A percentile compares a stretch with the other conserved stretches of the same genome.
These are phyloP conservation scores for Acanthacorydalis orientalis DNA, from an alignment of 2,888 invertebrate species.

Conservation along the genomic window DNA sequence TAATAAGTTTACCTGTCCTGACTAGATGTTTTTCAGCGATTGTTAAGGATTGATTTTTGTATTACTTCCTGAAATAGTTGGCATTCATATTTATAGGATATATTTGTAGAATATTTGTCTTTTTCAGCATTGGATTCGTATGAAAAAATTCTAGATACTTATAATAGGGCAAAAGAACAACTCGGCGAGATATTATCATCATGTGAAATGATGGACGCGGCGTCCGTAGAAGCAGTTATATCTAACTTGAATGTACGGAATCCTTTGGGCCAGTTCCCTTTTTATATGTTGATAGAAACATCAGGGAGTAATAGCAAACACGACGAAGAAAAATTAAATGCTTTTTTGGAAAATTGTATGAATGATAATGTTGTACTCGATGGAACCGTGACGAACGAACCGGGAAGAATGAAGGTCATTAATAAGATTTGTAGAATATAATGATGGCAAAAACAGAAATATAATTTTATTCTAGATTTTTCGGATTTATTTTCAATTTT, in stretches of 20 bases:
- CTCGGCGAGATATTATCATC: constrained; percentile 87
- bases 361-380: constrained; percentile 53
- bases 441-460: too few species aligned
- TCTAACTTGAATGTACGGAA: constrained; percentile 41
- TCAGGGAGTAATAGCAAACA: constrained; percentile 72
- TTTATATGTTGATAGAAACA: constrained; percentile 76
- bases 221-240: constrained; percentile 49
- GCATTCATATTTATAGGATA: too few species aligned
- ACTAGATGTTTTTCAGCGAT: too few species aligned
- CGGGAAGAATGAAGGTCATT: constrained; percentile 56
- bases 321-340: constrained; percentile 72
- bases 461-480: too few species aligned
- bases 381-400: constrained; percentile 75
- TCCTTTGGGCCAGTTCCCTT: constrained; percentile 45
- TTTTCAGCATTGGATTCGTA: constrained; percentile 59
- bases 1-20: too few species aligned
- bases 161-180: constrained; percentile 51
- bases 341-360: constrained; percentile 62
- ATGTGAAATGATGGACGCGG: constrained; percentile 83
- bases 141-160: constrained; percentile 58
- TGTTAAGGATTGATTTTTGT: too few species aligned
- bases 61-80: too few species aligned
- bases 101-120: too few species aligned
- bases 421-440: too few species aligned
- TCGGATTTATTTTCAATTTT: too few species aligned